A percentile compares a stretch with the other conserved stretches of the same genome.
These are phyloP conservation scores for Neomonachus schauinslandi DNA, from an alignment of 2,113 vertebrate genomes.

Conservation along the genomic window DNA sequence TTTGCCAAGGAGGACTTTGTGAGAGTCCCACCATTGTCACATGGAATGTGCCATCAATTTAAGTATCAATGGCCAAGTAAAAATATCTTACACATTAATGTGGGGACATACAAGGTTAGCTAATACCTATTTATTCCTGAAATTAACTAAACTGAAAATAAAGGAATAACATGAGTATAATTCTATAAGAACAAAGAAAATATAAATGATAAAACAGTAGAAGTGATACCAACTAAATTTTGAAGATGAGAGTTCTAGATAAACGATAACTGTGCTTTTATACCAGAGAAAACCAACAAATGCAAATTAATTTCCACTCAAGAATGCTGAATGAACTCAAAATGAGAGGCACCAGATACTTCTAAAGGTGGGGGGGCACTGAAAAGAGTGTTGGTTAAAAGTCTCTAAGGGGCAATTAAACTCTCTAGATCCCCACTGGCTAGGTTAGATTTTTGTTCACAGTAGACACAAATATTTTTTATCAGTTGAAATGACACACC, in stretches of 20 bases:
- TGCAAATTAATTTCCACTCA: background rate
- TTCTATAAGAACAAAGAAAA: background rate
- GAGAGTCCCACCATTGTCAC: background rate
- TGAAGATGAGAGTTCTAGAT: background rate
- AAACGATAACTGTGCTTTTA: background rate
- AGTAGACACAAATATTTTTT: background rate
- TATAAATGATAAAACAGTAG: background rate
- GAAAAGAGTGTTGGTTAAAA: background rate
- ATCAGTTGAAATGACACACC: background rate
- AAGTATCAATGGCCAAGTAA: background rate
- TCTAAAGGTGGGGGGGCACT: background rate
- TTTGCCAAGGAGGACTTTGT: background rate
- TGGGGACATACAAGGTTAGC: background rate
- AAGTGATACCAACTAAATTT: background rate
- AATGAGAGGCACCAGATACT: background rate
- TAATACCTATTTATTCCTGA: background rate
- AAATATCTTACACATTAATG: background rate
- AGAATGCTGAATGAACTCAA: background rate
- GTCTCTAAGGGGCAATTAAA: background rate
- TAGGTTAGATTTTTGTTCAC: background rate
- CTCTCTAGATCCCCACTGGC: background rate
- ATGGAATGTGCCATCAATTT: background rate
- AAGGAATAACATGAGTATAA: background rate
- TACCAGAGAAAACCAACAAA: background rate
- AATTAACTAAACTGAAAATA: background rate